phyloP scores from a whole-genome alignment of 2,797 vertebrate species.

The Dicrostonyx torquatus region DNA sequence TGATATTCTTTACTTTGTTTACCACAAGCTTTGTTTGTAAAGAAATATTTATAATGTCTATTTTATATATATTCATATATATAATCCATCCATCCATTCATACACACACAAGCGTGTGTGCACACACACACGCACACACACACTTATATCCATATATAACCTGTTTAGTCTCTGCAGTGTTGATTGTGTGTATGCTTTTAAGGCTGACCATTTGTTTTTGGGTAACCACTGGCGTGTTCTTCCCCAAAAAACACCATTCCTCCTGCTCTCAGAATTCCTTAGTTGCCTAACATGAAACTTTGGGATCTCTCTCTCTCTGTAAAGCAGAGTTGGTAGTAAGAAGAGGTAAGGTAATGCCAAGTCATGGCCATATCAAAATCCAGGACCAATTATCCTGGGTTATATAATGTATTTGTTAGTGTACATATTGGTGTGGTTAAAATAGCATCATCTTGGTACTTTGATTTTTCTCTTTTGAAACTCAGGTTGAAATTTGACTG shows the following conservation, averaged over 20 bases:
- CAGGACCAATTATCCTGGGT: neutral
- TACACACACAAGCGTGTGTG: no score
- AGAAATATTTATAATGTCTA: neutral
- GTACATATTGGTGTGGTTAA: neutral
- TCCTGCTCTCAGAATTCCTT: neutral
- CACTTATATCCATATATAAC: neutral
- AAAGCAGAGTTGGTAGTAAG: neutral
- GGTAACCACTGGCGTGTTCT: neutral
- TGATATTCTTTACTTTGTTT: neutral
- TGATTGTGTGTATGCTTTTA: neutral
- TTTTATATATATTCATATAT: neutral
- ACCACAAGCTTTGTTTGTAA: neutral
- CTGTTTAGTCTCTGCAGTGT: neutral
- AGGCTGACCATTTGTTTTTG: neutral
- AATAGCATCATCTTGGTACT: neutral
- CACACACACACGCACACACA: neutral
- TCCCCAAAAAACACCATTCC: neutral
- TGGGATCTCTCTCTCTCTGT: neutral
- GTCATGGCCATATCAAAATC: neutral
- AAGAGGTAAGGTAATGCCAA: neutral
- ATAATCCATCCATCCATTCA: neutral
- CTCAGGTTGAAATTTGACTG: neutral
- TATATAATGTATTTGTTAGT: neutral
- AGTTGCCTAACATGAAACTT: neutral
- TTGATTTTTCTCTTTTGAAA: neutral